A percentile compares a stretch with the other conserved stretches of the same genome.
These are phyloP conservation scores for Trinectes maculatus DNA, from an alignment of 2,113 vertebrate genomes.

Conservation along the genomic window DNA sequence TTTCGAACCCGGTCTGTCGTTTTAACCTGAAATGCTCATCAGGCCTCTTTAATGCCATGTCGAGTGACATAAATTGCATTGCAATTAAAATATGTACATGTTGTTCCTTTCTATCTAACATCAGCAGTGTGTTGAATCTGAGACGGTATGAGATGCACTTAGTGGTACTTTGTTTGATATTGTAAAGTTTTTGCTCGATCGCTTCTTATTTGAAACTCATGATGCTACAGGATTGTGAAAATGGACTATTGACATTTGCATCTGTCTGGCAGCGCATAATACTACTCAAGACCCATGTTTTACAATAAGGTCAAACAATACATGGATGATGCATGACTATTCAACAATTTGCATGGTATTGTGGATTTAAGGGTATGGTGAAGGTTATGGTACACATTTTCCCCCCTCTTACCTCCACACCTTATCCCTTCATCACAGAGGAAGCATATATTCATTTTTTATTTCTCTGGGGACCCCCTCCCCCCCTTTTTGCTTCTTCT, in stretches of 20 bases:
- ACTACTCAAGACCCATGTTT: neutral
- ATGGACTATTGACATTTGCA: conserved; percentile 4
- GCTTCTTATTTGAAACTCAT: neutral
- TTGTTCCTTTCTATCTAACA: neutral
- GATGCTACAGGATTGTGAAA: neutral
- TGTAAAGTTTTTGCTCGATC: conserved; percentile 10
- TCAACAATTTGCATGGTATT: neutral
- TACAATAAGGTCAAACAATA: neutral
- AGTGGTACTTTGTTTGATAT: conserved; percentile 13
- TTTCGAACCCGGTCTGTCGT: neutral
- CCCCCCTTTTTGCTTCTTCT: conserved; percentile 12
- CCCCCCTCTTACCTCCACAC: conserved; percentile 6
- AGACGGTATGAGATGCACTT: neutral
- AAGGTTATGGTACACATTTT: conserved; percentile 9
- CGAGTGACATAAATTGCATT: neutral
- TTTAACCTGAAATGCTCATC: neutral
- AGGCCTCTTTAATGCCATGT: neutral
- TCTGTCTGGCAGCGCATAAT: neutral
- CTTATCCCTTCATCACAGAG: conserved; percentile 36
- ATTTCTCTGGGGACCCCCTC: conserved; percentile 26
- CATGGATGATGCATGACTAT: neutral
- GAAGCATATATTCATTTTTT: conserved; percentile 27
- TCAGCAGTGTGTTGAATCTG: neutral
- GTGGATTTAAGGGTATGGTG: neutral
- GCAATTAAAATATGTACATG: neutral